These are phyloP conservation scores for Muscidifurax raptorellus DNA, from an alignment of 1,140 invertebrate genomes.

Conservation along the genomic window DNA sequence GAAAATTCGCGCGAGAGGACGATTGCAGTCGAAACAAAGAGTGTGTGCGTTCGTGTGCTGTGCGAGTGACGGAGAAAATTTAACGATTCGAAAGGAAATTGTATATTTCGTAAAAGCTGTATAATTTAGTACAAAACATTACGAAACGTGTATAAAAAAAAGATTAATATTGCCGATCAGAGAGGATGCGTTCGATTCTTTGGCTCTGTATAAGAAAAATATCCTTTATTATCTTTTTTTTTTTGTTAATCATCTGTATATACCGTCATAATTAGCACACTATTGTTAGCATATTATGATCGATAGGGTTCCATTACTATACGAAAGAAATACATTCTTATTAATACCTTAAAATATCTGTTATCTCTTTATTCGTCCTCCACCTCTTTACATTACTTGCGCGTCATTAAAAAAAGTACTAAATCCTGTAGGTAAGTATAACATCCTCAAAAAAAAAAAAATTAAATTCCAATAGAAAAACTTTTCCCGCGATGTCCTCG, in stretches of 20 bases:
- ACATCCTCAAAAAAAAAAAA: too few relatives aligned
- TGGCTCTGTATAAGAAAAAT: slow-evolving; percentile 53
- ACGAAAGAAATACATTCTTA: slow-evolving; percentile 73
- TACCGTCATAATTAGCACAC: slow-evolving; percentile 74
- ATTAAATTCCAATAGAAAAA: too few relatives aligned
- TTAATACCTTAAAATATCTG: slow-evolving; percentile 65
- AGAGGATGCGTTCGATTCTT: slow-evolving; percentile 25
- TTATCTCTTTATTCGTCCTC: slow-evolving; percentile 6
- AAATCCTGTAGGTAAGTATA: slow-evolving; percentile 50
- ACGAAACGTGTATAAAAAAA: slow-evolving; percentile 60
- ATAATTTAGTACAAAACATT: slow-evolving; percentile 67
- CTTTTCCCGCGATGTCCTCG: too few relatives aligned
- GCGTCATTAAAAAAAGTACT: slow-evolving; percentile 34
- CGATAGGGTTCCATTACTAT: slow-evolving; percentile 72
- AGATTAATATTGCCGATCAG: slow-evolving; percentile 45
- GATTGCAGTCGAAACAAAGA: neutral
- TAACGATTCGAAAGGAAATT: slow-evolving; percentile 53
- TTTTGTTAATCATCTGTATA: slow-evolving; percentile 75
- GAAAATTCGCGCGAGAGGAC: neutral
- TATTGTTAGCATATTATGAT: slow-evolving; percentile 73
- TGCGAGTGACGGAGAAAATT: slow-evolving; percentile 1
- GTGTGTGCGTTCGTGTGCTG: slow-evolving; percentile 6
- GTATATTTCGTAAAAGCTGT: slow-evolving; percentile 64
- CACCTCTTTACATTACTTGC: neutral
- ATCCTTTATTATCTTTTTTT: slow-evolving; percentile 51